phyloP scores from a whole-genome alignment of 1,140 invertebrate genomes.

The Zophobas atratus region DNA sequence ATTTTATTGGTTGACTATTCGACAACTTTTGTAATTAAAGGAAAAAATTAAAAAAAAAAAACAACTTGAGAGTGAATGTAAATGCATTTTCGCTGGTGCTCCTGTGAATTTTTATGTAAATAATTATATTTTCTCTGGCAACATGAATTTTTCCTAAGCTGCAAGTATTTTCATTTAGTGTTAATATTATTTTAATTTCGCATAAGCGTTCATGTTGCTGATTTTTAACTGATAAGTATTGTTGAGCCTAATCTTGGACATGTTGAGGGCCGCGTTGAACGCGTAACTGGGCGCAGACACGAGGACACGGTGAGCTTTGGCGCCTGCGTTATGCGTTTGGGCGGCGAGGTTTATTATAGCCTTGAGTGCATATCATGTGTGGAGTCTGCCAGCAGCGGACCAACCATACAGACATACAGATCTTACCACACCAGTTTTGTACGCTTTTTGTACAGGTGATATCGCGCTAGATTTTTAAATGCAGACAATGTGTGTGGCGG shows the following conservation, averaged over 20 bases:
- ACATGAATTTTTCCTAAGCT: constrained; percentile 39
- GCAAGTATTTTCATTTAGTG: constrained; percentile 5
- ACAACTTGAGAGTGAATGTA: constrained; percentile 16
- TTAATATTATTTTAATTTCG: constrained; percentile 2
- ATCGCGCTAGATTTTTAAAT: constrained; percentile 63
- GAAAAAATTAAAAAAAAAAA: constrained; percentile 24
- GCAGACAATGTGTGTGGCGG: constrained; percentile 70
- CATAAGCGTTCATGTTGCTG: constrained; percentile 43
- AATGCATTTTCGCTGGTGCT: constrained; percentile 50
- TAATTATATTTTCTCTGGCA: constrained; percentile 45
- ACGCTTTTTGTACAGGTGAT: constrained; percentile 5
- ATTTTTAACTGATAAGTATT: constrained; percentile 44
- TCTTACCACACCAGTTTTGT: constrained; percentile 61
- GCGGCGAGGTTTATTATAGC: constrained; percentile 58
- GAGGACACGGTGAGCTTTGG: background rate
- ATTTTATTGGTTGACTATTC: constrained; percentile 36
- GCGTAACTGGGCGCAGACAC: background rate
- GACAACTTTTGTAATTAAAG: constrained; percentile 33
- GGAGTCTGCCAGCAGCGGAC: constrained; percentile 65
- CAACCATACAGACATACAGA: constrained; percentile 64
- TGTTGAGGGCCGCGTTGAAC: constrained; percentile 29
- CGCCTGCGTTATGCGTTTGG: constrained; percentile 54
- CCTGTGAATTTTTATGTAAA: constrained; percentile 43
- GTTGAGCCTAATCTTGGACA: constrained; percentile 46
- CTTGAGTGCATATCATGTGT: constrained; percentile 68